These are phyloP conservation scores for Ephydatia muelleri DNA, from an alignment of 37 sponge, comb jelly and placozoan genomes.

Conservation along the genomic window DNA sequence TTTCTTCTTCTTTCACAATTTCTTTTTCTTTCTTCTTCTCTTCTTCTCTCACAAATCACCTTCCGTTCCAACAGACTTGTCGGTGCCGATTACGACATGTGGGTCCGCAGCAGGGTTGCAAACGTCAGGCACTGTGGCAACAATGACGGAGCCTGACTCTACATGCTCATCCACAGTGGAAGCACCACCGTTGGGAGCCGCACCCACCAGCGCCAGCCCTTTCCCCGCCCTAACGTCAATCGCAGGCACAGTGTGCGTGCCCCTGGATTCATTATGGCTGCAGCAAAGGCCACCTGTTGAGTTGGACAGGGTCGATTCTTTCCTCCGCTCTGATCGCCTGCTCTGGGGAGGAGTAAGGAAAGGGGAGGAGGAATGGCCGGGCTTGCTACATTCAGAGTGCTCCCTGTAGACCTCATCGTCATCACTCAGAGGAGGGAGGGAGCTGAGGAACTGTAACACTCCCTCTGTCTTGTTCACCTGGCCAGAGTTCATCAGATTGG, in stretches of 20 bases:
- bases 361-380: conserved; percentile 60
- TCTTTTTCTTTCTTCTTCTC: background rate
- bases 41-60: background rate
- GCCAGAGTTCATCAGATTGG: conserved; percentile 2
- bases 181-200: background rate
- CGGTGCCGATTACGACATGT: background rate
- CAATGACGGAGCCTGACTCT: too few relatives aligned
- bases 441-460: conserved; percentile 43
- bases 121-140: too few relatives aligned
- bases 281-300: background rate
- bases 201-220: background rate
- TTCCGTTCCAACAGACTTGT: too few relatives aligned
- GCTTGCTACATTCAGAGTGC: conserved; percentile 52
- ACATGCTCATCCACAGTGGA: too few relatives aligned
- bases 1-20: background rate
- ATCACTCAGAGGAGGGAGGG: conserved; percentile 27
- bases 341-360: conserved; percentile 67
- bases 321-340: conserved; percentile 20
- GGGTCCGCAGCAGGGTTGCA: background rate
- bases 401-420: conserved; percentile 61
- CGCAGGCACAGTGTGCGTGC: background rate
- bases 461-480: conserved; percentile 41
- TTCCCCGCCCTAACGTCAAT: background rate
- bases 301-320: background rate
- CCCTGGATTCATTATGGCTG: background rate